phyloP scores from a whole-genome alignment of 2,113 vertebrate species.

The Euleptes europaea region DNA sequence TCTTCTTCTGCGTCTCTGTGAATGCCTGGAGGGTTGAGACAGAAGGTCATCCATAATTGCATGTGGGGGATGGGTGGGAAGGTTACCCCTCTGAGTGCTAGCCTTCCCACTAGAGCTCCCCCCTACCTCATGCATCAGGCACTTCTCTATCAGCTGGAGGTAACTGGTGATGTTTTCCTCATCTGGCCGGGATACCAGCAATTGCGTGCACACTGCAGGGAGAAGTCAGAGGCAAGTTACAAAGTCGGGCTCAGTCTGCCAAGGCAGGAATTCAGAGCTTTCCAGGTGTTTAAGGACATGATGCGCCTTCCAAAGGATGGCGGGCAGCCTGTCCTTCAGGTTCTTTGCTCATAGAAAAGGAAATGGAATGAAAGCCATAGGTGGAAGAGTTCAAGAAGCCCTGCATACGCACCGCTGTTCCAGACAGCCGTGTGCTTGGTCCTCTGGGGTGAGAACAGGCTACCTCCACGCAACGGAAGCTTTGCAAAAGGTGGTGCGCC shows the following conservation, averaged over 20 bases:
- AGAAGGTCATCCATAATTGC: not conserved
- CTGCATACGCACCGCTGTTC: too few relatives aligned
- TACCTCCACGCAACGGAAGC: too few relatives aligned
- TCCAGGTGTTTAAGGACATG: not conserved
- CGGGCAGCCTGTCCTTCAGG: too few relatives aligned
- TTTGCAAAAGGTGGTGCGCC: too few relatives aligned
- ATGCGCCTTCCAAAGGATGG: too few relatives aligned
- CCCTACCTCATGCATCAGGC: conserved; percentile 88
- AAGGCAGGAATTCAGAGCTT: not conserved
- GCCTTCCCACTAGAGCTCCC: rapidly evolving
- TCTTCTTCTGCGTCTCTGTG: conserved; percentile 93
- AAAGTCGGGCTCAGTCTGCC: not conserved
- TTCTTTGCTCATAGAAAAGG: too few relatives aligned
- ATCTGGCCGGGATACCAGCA: conserved; percentile 91
- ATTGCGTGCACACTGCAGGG: conserved; percentile 88
- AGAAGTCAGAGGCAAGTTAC: not conserved
- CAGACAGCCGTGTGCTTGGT: too few relatives aligned
- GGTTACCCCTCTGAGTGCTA: rapidly evolving
- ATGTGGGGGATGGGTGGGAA: not conserved
- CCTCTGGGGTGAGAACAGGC: too few relatives aligned
- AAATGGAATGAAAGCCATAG: too few relatives aligned
- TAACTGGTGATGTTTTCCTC: conserved; percentile 95
- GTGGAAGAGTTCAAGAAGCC: too few relatives aligned
- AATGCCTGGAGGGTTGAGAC: conserved; percentile 78
- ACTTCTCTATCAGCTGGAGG: conserved; percentile 94